Percentiles rank a stretch among this genome's conserved stretches.
Conservation (phyloP, 2,113 vertebrate species). For the Protobothrops flavoviridis region DNA sequence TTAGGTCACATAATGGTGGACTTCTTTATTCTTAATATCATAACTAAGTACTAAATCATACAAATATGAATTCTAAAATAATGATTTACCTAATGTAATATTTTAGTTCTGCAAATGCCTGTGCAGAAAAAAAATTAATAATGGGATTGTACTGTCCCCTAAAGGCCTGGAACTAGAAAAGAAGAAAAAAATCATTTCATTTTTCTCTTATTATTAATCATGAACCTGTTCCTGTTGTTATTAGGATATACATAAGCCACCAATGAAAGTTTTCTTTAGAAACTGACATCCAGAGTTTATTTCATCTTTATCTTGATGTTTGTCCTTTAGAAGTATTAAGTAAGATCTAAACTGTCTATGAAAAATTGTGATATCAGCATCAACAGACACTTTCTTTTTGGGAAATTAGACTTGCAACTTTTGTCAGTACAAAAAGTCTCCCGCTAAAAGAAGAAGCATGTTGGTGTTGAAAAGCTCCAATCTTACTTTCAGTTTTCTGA, state of each 20-base stretch:
- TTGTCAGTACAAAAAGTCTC: background rate
- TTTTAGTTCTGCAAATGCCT: background rate
- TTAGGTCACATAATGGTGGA: background rate
- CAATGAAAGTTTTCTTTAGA: background rate
- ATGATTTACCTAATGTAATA: background rate
- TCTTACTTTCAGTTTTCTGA: background rate
- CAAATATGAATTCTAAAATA: background rate
- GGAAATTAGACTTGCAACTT: background rate
- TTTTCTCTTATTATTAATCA: background rate
- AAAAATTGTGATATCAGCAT: fast-evolving
- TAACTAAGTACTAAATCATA: background rate
- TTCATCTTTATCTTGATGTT: background rate
- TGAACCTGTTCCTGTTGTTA: background rate
- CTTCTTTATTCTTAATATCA: conserved; percentile 1
- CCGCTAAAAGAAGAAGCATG: background rate
- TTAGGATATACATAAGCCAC: background rate
- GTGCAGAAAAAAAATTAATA: conserved; percentile 2
- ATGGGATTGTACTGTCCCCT: background rate
- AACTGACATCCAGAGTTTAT: background rate
- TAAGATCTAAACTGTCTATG: background rate
- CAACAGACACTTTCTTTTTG: background rate
- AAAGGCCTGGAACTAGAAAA: background rate
- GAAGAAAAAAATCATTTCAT: background rate
- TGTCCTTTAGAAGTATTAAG: background rate
- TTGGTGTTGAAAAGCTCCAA: background rate